Evolutionary conservation across 1,140 invertebrate genomes (phyloP), one percentile per base, ranked within the genome.

Genomic region (Leptinotarsa defecta): DNA sequence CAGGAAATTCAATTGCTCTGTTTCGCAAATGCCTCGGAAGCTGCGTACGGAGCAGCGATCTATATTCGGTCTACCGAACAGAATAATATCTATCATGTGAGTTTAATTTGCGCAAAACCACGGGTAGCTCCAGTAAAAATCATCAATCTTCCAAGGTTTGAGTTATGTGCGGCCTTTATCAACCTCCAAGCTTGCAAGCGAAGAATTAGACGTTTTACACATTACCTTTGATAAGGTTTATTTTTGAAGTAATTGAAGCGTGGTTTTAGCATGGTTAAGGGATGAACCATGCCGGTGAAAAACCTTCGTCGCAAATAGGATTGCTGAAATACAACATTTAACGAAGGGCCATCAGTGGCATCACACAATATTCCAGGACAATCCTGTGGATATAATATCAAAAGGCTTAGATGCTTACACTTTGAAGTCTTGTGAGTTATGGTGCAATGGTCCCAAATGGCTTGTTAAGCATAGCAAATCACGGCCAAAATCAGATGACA

Each of bases 301-400:
- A 71, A 80, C 76, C 2, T 80, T 80, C 52, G 77, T 81, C 11
- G 74, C 79, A 3, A 83, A 85, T 73, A 74, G 82, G 6, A 78
- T 84, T 4, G 19, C 74, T 3, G 74, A 80, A 75, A 84, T 84
- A 68, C 80, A 80, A 43, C n/a, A 67, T 13, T 24, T 71, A 17
- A 73, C 71, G 20, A 43, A 73, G 22, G 84, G 82, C 83, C 20
- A 61, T 13, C 79, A 73, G 22, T 84, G 82, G 83, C 20, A 61
- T 13, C 79, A 84, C 63, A 81, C 84, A 13, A 13, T 27, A 48
- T 73, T 74, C 0, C 24, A 78, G 22, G 52, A 24, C 22, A 24
- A 24, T 24, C 22, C 17, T 24, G 22, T 2, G 2, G 22, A 24
- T 24, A 3, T 24, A 24, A 24, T 24, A 48, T 81, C 83, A 3